Evolutionary conservation across 2,888 invertebrate genomes (phyloP).

Genomic region (Branchinecta sandiegonensis): DNA sequence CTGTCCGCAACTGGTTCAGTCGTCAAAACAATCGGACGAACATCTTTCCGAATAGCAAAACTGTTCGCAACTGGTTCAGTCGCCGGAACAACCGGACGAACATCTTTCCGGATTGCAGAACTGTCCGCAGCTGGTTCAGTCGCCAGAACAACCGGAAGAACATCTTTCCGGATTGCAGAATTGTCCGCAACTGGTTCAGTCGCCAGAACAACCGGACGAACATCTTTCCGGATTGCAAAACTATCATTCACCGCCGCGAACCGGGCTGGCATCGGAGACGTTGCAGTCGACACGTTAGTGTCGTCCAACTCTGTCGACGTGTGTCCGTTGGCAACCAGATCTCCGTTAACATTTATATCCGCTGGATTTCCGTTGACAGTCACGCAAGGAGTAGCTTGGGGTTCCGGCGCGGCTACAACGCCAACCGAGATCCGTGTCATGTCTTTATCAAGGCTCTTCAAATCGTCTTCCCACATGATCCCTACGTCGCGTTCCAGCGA

Average conservation of each 20-base stretch:
- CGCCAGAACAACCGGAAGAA: too few species aligned
- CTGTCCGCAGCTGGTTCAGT: too few species aligned
- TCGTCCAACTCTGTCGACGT: neutral
- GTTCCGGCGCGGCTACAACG: neutral
- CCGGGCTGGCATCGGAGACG: slow-evolving; percentile 14
- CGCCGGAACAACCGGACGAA: too few species aligned
- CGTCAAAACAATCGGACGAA: too few species aligned
- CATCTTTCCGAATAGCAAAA: too few species aligned
- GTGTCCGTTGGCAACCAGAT: too few species aligned
- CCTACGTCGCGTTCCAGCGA: neutral
- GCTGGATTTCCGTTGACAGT: neutral
- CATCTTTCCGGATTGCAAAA: neutral
- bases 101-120: too few species aligned
- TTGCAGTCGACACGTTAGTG: neutral
- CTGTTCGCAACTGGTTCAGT: too few species aligned
- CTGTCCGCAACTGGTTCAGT: neutral
- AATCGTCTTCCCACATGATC: slow-evolving; percentile 11
- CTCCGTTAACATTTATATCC: too few species aligned
- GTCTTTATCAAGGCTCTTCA: neutral
- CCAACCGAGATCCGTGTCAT: neutral
- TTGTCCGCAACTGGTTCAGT: too few species aligned
- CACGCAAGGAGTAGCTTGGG: neutral
- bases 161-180: too few species aligned
- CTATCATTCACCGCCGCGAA: slow-evolving; percentile 10
- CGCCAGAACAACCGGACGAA: too few species aligned